Base-by-base conservation (phyloP, 2,888 invertebrate genomes). In the Bombylius major region DNA sequence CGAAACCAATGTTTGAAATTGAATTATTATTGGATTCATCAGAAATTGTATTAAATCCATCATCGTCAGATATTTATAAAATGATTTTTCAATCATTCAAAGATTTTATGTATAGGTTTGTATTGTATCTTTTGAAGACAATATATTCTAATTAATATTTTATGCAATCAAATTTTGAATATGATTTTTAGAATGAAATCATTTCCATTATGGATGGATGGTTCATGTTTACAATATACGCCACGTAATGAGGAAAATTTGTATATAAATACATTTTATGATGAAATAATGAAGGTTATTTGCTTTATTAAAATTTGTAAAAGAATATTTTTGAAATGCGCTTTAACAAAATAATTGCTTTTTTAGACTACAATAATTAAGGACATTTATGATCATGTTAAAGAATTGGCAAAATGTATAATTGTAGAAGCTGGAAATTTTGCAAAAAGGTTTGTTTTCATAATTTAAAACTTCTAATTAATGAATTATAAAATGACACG, bases 171-270 rank as follows among this genome's bases (percentile, higher is more conserved):
- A 9, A 9, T 39, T 9, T 9, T 9, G 7, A 39, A 39, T 39
- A 8, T 11, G 8, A 9, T 39, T 39, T n/a, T 34, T 34, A 55
- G 50, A 47, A 50, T 53, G 4, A 55, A 53, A 47, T 14, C 50
- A 64, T 89, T 94, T 66, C 81, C 86, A 0, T 82, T 94, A 9
- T 95, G 94, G 94, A 87, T 89, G 86, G 78, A 82, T 63, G 83
- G 83, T 12, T 87, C 87, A 1, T 94, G 93, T 65, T 67, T 89
- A 0, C 79, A 83, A 46, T 87, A 88, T 58, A 78, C 81, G 2
- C 62, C 65, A 0, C 59, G 67, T 13, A 51, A 50, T 44, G 56
- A 58, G 34, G 68, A 69, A 5, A 79, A 80, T 4, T 78, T 80
- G 78, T 63, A 82, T 62, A 76, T 80, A 1, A 89, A 86, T 69